Conservation (phyloP, 1,140 invertebrate species). For the Heliothis virescens region DNA sequence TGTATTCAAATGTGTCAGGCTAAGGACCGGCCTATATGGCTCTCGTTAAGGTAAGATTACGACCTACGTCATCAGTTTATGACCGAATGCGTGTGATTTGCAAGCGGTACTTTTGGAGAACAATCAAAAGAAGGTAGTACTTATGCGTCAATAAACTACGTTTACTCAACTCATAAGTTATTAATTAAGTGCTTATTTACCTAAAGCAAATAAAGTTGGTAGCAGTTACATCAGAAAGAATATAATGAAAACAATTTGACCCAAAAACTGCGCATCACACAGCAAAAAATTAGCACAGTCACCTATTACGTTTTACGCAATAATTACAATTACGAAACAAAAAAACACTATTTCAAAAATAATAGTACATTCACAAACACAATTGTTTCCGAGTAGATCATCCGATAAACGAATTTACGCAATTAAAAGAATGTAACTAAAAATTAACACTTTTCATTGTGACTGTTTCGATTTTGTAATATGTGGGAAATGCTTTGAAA, state of each 20-base stretch:
- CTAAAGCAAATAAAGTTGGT: no score
- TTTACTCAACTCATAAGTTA: no score
- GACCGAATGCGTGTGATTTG: no score
- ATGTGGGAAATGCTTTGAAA: slow-evolving; percentile 54
- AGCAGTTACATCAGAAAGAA: neutral
- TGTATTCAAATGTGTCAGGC: no score
- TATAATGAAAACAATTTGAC: neutral
- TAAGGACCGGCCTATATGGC: no score
- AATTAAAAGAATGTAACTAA: slow-evolving; percentile 56
- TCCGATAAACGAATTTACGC: slow-evolving; percentile 53
- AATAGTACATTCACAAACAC: slow-evolving; percentile 41
- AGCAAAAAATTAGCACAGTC: slow-evolving; percentile 11
- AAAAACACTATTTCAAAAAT: slow-evolving; percentile 5
- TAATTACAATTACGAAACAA: slow-evolving; percentile 23
- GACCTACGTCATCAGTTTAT: no score
- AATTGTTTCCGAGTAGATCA: slow-evolving; percentile 46
- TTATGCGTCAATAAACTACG: no score
- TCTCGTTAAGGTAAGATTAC: no score
- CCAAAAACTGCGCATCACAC: slow-evolving; percentile 14
- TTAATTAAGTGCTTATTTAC: no score
- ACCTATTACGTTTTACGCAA: slow-evolving; percentile 7
- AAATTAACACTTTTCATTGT: slow-evolving; percentile 63
- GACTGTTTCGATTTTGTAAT: slow-evolving; percentile 61
- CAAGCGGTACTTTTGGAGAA: no score
- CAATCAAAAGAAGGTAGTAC: no score